phyloP scores from a whole-genome alignment of 2,113 vertebrate genomes.

The Sigmodon hispidus region DNA sequence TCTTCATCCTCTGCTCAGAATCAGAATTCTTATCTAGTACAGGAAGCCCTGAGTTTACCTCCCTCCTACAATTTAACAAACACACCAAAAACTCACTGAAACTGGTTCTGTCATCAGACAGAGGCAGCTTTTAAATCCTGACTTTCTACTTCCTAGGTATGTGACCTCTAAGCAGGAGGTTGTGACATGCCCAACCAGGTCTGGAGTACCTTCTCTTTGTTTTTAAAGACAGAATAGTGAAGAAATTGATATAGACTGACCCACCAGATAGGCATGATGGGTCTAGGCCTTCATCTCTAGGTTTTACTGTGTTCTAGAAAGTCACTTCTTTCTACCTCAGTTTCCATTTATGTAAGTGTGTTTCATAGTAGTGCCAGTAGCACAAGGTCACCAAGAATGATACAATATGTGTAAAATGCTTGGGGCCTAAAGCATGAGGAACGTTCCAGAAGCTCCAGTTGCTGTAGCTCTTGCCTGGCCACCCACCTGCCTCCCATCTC shows the following conservation, averaged over 20 bases:
- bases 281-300: neutral
- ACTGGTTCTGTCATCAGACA: neutral
- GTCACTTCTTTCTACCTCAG: neutral
- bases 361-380: neutral
- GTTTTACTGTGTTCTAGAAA: neutral
- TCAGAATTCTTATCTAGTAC: neutral
- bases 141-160: neutral
- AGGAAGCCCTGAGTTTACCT: neutral
- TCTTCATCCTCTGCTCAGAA: neutral
- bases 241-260: neutral
- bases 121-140: conserved; percentile 16
- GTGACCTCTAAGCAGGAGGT: neutral
- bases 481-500: neutral
- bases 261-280: neutral
- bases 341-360: neutral
- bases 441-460: neutral
- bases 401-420: neutral
- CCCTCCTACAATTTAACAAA: neutral
- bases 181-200: neutral
- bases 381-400: neutral
- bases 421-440: neutral
- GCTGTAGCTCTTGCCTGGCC: neutral
- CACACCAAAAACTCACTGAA: neutral
- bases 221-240: neutral
- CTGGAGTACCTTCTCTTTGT: neutral